Evolutionary conservation across 2,888 invertebrate genomes (phyloP), one percentile per base, ranked within the genome.

Genomic region (Orthosia cruda): DNA sequence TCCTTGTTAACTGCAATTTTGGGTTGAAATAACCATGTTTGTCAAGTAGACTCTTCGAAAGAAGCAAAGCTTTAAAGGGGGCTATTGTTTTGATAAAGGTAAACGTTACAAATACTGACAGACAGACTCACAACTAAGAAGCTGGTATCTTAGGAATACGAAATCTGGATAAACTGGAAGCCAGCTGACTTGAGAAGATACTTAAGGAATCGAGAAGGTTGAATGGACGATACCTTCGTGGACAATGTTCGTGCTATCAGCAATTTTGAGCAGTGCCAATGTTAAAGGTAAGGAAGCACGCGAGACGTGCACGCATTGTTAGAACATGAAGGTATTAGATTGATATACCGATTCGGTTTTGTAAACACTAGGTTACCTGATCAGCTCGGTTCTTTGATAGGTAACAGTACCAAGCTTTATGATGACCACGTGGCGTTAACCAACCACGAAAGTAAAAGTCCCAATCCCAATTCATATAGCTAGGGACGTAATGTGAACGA

Each of bases 211-310:
- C 3, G n/a, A 23, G 2, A 5, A 49, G 0, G 23, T 20, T 57
- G 61, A 59, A 59, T 71, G 72, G 71, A 20, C 20, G 70, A 7
- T 0, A 26, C 54, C 20, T 71, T 72, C 77, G 77, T 75, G 75
- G 70, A 50, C 18, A 2, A 54, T 20, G 70, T 75, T 70, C 82
- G 72, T 75, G 75, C 26, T 54, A 77, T 67, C 70, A 75, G 49
- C 61, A 69, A 61, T 75, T 75, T 69, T 75, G 69, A 75, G 77
- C 55, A 77, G 57, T 71, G 57, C 62, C 77, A 77, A 63, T 77
- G 72, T 26, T 72, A 78, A 68, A 71, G 68, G 71, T 58, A 66
- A 67, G 57, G 57, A 45, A 54, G 26, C 77, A 77, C 76, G 76
- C 76, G 63, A 77, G 47, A 77, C 62, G 32, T 12, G 58, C 76